Evolutionary conservation across 2,113 vertebrate genomes (phyloP), one percentile per base, ranked within the genome.

Genomic region (Gnathonemus longibarbis): DNA sequence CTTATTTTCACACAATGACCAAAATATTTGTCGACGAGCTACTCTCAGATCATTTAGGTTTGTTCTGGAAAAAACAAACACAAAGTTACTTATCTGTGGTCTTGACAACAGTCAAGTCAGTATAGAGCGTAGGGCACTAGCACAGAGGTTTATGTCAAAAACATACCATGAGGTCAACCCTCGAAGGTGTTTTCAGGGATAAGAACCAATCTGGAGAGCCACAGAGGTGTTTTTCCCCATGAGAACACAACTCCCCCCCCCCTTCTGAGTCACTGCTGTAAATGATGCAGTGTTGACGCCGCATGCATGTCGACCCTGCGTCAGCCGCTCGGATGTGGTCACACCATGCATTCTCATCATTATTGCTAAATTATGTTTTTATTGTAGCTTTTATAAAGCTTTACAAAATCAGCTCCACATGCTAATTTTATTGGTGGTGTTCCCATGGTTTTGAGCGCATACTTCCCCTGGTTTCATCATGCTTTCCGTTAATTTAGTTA

Each of bases 331-430:
- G 42, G 21, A 53, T 56, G 48, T 45, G 49, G 35, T 49, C 11
- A 42, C 45, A 53, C 50, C 50, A 92, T 92, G 89, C 91, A 91
- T 91, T 89, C 91, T 83, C 84, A 46, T 89, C 45, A 66, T 66
- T 52, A 46, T 66, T 58, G 21, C 90, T 84, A 48, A 70, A 66
- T 89, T 70, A 84, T 90, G 50, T 89, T 88, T 89, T 90, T 83
- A 90, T 88, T 56, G 19, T 42, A 9, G 62, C 46, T 39, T 58
- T 70, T 49, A 89, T 89, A 88, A 90, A 85, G 87, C 42, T 77
- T 21, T 15, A 39, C 50, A 49, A 89, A 89, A 90, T 90, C 3
- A 89, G 80, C 52, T 88, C 87, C 90, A 90, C 87, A 90, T 90
- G 90, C 77, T 88, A 90, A 90, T 88, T 88, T 88, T 89, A 89